Evolutionary conservation across 2,113 vertebrate genomes (phyloP).

Genomic region (Podarcis muralis): DNA sequence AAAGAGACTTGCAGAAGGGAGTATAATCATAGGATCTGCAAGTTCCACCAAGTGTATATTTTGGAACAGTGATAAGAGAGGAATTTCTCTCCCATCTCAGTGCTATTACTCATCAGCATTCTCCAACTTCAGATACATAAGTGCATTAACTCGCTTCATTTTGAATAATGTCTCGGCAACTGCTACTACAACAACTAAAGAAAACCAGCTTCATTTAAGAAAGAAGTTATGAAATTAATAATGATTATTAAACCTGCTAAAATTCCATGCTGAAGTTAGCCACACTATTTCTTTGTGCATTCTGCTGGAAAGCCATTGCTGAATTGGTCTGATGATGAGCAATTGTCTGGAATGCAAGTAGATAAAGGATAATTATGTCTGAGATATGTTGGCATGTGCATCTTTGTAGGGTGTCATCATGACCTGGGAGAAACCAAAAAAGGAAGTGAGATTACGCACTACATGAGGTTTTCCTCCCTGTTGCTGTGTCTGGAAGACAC

Average conservation of each 20-base stretch:
- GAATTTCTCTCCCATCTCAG: not conserved
- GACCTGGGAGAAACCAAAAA: not conserved
- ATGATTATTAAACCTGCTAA: not conserved
- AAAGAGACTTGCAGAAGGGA: not conserved
- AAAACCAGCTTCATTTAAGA: not conserved
- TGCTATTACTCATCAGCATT: not conserved
- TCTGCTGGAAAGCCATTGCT: slow-evolving; percentile 44
- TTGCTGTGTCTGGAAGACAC: not conserved
- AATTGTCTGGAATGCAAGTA: slow-evolving; percentile 38
- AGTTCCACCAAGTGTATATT: not conserved
- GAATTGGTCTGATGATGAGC: slow-evolving; percentile 40
- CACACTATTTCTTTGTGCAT: slow-evolving; percentile 15
- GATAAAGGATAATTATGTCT: not conserved
- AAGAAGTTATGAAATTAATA: slow-evolving; percentile 7
- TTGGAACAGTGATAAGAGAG: not conserved
- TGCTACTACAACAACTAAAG: not conserved
- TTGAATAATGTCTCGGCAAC: not conserved
- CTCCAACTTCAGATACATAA: slow-evolving; percentile 17
- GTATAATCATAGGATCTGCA: not conserved
- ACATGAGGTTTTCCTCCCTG: not conserved
- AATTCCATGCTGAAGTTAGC: slow-evolving; percentile 21
- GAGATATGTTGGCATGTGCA: not conserved
- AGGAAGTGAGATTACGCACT: not conserved
- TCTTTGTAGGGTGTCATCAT: not conserved
- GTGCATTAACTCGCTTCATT: not conserved